A percentile compares a stretch with the other conserved stretches of the same genome.
These are phyloP conservation scores for Melanotaenia boesemani DNA, from an alignment of 2,797 vertebrate genomes.

Conservation along the genomic window DNA sequence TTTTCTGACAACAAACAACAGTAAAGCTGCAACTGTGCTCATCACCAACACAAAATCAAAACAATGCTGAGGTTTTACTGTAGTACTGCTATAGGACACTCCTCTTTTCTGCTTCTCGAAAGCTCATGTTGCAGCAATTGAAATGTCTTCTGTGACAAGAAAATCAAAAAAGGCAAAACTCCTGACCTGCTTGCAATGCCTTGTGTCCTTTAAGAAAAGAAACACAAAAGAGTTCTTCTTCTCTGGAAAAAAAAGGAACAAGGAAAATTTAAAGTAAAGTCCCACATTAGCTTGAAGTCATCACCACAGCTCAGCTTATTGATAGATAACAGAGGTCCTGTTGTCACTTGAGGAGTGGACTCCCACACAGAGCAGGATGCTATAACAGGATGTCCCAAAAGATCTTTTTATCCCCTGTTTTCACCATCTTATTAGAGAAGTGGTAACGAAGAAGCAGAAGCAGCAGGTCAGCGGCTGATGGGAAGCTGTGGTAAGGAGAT, in stretches of 20 bases:
- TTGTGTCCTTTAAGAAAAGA: slow-evolving; percentile 50
- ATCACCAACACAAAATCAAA: slow-evolving; percentile 40
- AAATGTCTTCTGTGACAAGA: slow-evolving; percentile 50
- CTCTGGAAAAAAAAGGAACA: slow-evolving; percentile 17
- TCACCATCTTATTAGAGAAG: slow-evolving; percentile 25
- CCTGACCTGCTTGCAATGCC: slow-evolving; percentile 60
- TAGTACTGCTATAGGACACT: slow-evolving; percentile 50
- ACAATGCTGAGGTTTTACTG: slow-evolving; percentile 29
- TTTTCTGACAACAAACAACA: slow-evolving; percentile 72
- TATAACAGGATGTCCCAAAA: slow-evolving; percentile 30
- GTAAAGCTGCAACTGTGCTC: slow-evolving; percentile 67
- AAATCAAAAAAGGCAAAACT: slow-evolving; percentile 44
- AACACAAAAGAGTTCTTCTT: slow-evolving; percentile 49
- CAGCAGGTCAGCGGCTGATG: slow-evolving; percentile 84
- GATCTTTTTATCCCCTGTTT: background rate
- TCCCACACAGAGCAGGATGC: slow-evolving; percentile 43
- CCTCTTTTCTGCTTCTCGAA: slow-evolving; percentile 30
- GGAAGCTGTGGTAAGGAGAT: slow-evolving; percentile 86
- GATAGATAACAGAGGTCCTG: slow-evolving; percentile 49
- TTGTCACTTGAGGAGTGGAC: slow-evolving; percentile 25
- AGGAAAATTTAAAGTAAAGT: slow-evolving; percentile 19
- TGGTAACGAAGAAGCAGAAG: background rate
- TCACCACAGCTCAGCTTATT: slow-evolving; percentile 36
- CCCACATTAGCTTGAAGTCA: slow-evolving; percentile 26
- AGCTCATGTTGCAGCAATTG: slow-evolving; percentile 52